Evolutionary conservation across 2,888 invertebrate genomes (phyloP).

Genomic region (Bembecia ichneumoniformis): DNA sequence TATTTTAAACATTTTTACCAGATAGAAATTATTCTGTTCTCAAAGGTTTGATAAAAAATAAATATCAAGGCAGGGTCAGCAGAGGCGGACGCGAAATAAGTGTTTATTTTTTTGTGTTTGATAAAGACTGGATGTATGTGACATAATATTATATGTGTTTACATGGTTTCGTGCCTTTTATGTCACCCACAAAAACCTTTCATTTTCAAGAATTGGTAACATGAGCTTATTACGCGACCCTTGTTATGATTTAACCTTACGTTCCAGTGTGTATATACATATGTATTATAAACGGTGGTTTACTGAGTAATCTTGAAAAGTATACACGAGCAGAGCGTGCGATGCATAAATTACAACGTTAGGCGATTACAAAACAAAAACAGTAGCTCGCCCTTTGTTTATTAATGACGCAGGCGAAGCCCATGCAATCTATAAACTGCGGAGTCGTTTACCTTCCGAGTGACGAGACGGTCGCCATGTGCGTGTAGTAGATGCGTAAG

Average conservation of each 20-base stretch:
- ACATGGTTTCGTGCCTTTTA: constrained; percentile 8
- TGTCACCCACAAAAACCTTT: constrained; percentile 3
- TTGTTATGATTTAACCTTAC: not conserved
- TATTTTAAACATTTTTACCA: too few relatives aligned
- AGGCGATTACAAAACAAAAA: constrained; percentile 50
- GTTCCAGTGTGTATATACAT: too few relatives aligned
- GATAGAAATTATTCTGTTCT: too few relatives aligned
- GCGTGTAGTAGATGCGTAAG: constrained; percentile 53
- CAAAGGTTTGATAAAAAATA: not conserved
- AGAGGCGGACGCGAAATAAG: not conserved
- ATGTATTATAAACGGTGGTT: too few relatives aligned
- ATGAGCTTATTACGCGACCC: constrained; percentile 1
- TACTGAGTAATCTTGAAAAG: too few relatives aligned
- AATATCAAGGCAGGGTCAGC: not conserved
- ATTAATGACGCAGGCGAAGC: constrained; percentile 65
- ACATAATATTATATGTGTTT: constrained; percentile 6
- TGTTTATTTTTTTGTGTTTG: constrained; percentile 5
- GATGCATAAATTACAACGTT: constrained; percentile 15
- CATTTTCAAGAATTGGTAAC: constrained; percentile 5
- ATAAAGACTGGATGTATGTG: constrained; percentile 5
- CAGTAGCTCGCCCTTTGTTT: constrained; percentile 65
- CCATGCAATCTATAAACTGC: constrained; percentile 60
- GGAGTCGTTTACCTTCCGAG: constrained; percentile 70
- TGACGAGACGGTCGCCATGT: constrained; percentile 58
- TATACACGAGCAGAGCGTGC: not conserved